Conservation (phyloP, 2,888 invertebrate genomes). For the Amblyjoppa fuscipennis region DNA sequence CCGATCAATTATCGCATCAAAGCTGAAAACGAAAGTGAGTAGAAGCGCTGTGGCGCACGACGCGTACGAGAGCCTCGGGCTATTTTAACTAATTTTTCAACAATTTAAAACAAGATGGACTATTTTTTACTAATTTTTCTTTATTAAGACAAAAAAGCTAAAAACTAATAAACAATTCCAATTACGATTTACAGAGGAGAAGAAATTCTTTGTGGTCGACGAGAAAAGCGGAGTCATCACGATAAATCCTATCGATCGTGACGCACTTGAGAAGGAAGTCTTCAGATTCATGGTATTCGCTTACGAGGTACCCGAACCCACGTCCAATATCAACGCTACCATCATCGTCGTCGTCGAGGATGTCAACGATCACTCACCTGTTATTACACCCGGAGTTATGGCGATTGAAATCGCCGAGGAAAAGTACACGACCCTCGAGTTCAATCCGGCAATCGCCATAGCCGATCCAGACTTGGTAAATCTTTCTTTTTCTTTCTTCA, state of each 20-base stretch:
- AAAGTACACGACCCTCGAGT: constrained; percentile 85
- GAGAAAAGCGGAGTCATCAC: constrained; percentile 76
- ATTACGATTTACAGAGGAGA: constrained; percentile 81
- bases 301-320: constrained; percentile 78
- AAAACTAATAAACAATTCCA: constrained; percentile 1
- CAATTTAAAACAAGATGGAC: not conserved
- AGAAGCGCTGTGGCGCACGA: not conserved
- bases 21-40: not conserved
- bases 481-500: not conserved
- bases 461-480: constrained; percentile 82
- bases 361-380: constrained; percentile 90
- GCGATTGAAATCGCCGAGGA: constrained; percentile 86
- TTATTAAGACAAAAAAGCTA: no score
- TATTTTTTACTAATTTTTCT: not conserved
- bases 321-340: constrained; percentile 68
- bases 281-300: constrained; percentile 80
- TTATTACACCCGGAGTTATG: constrained; percentile 83
- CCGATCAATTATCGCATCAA: constrained; percentile 86
- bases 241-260: constrained; percentile 83
- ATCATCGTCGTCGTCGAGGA: constrained; percentile 85
- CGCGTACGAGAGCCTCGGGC: no score
- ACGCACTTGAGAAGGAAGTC: constrained; percentile 75
- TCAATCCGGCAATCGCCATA: constrained; percentile 86
- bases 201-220: constrained; percentile 77
- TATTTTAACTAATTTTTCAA: no score